These are phyloP conservation scores for Mandrillus leucophaeus DNA, from an alignment of 2,113 vertebrate species.

Conservation along the genomic window DNA sequence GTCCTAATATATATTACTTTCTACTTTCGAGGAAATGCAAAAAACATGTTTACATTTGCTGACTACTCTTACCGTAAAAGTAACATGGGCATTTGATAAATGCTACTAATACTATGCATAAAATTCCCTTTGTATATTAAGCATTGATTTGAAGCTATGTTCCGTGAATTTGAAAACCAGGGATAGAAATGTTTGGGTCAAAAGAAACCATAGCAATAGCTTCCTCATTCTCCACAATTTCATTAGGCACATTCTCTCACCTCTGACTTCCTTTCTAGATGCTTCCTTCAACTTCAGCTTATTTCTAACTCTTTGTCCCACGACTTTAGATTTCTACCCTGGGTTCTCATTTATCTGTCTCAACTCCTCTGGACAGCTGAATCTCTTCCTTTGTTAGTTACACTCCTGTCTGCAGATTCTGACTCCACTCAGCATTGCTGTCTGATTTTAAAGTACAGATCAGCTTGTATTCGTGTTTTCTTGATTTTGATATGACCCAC, in stretches of 20 bases:
- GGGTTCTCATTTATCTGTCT: neutral
- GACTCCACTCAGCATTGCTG: neutral
- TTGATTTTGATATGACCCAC: neutral
- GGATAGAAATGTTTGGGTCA: neutral
- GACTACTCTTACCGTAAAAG: neutral
- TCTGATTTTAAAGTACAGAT: neutral
- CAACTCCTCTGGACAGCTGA: neutral
- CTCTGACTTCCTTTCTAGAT: neutral
- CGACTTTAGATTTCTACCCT: neutral
- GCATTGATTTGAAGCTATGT: neutral
- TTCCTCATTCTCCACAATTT: neutral
- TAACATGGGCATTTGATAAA: neutral
- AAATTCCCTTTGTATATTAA: neutral
- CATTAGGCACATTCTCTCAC: neutral
- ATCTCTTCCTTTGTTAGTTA: neutral
- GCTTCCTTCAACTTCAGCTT: neutral
- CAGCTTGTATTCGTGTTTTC: neutral
- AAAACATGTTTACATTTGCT: neutral
- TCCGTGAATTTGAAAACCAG: neutral
- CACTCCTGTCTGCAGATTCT: neutral
- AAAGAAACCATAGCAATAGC: neutral
- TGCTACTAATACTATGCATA: neutral
- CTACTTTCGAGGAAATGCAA: neutral
- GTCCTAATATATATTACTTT: neutral
- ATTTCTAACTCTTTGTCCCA: neutral